Base-by-base conservation (phyloP, 2,888 invertebrate species). In the Folsomia candida region DNA sequence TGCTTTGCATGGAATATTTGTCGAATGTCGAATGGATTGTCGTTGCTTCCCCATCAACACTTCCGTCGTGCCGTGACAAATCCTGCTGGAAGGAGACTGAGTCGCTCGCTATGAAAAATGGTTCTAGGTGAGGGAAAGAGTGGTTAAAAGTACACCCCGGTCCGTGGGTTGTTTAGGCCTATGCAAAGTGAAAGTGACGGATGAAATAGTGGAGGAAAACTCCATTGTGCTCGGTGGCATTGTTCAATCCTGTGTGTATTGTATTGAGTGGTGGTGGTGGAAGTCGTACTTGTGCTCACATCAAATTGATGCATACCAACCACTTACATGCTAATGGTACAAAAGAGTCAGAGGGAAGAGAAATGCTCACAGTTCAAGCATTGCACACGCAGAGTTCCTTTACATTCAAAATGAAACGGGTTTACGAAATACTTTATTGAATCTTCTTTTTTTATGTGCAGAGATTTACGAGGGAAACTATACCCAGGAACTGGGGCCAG, bases 401-500 rank as follows among this genome's bases (percentile, higher is more conserved):
- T 14, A 37, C 37, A 68, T 62, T 57, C 59, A 28, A 47, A 67
- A 28, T 51, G 64, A 51, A 69, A 63, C 28, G 58, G 64, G 28
- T 68, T 37, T 37, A 64, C 51, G 57, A 68, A 58, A 68, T 57
- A 57, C 60, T 68, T 70, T 68, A 70, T 73, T 73, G 71, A 74
- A 71, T 74, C 62, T 51, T 54, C 28, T 27, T 68, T 70, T 58
- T 67, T 67, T 51, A 69, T 28, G 27, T 70, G 57, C 75, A 76
- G 77, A 79, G 72, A 74, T 76, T 72, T 79, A 77, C 76, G 75
- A 76, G 57, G 79, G 79, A 60, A 78, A 79, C 73, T 73, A 71
- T 66, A 79, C 77, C 14, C 60, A 70, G 58, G 79, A 79, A 68
- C 54, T 74, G 68, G 76, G 73, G 66, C 71, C 74, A 63, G 76